phyloP scores from a whole-genome alignment of 1,140 invertebrate genomes.

The Leptoteleia sp. region DNA sequence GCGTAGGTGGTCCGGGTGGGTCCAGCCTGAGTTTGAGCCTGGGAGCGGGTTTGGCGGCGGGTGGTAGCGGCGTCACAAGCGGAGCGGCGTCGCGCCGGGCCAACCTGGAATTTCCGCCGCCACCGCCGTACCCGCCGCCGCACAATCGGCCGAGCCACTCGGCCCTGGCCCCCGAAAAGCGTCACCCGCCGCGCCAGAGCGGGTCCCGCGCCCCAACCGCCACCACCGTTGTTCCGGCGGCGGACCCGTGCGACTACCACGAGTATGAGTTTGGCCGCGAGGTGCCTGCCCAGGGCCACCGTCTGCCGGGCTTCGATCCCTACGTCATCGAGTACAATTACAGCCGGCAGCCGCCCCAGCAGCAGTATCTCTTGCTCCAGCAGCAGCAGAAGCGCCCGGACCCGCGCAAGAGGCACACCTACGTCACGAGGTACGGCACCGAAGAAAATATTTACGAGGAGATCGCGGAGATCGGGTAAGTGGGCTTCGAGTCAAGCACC shows the following conservation, averaged over 20 bases:
- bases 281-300: background rate
- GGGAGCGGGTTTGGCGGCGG: conserved; percentile 62
- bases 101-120: conserved; percentile 82
- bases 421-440: no score
- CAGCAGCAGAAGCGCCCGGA: no score
- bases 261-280: conserved; percentile 71
- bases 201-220: background rate
- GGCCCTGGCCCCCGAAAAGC: conserved; percentile 33
- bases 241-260: conserved; percentile 6
- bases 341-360: no score
- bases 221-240: background rate
- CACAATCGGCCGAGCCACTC: conserved; percentile 69
- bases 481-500: no score
- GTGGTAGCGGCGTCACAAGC: conserved; percentile 47
- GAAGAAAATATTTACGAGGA: no score
- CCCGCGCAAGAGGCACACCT: no score
- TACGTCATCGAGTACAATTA: no score
- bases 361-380: no score
- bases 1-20: conserved; percentile 65
- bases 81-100: conserved; percentile 72
- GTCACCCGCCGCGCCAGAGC: conserved; percentile 1
- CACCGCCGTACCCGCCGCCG: conserved; percentile 81
- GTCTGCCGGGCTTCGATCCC: no score
- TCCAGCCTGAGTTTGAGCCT: conserved; percentile 34
- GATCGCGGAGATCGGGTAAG: no score